Base-by-base conservation (phyloP, 2,888 invertebrate genomes). In the Aethes cnicana region DNA sequence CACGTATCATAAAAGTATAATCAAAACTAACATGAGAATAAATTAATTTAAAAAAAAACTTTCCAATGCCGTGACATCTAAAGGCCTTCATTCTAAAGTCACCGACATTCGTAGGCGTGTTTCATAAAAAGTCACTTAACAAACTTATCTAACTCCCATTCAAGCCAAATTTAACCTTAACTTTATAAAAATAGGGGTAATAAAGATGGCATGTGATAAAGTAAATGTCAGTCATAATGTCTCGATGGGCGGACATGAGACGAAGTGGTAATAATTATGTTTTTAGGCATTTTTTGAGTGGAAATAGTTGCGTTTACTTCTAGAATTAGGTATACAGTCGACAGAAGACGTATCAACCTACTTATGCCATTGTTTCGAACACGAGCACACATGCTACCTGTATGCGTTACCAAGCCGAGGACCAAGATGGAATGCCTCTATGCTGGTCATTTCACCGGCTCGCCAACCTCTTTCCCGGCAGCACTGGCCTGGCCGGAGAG, bases 11-110 rank as follows among this genome's bases (percentile, higher is more conserved):
- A 48, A 48, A 42, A 42, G 23, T 23, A 17, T 36, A 44, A 52
- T 52, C 23, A 32, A 36, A 28, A 44, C 23, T 20, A 37, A 20
- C 32, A 32, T 11, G 53, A 62, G 65, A 64, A 59, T 68, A 68
- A 64, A 69, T 72, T 79, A 75, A 77, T 76, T n/a, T n/a, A n/a
- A n/a, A 74, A 73, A 62, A 61, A 61, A 61, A 69, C 74, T 75
- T 77, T 74, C 70, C 68, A 69, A 53, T 54, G 39, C 60, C 71
- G 69, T 77, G 81, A 81, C 81, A 81, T 79, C 69, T 74, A 81
- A 72, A 81, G 66, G 69, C 69, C 58, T 69, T 74, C 74, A 81
- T 83, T 81, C 77, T 61, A 60, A 60, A 57, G 66, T 68, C 63
- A 62, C 65, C 64, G 64, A 63, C 58, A 64, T 58, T 65, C 25